Conservation (phyloP, 2,888 invertebrate species). For the Perizoma flavofasciatum region DNA sequence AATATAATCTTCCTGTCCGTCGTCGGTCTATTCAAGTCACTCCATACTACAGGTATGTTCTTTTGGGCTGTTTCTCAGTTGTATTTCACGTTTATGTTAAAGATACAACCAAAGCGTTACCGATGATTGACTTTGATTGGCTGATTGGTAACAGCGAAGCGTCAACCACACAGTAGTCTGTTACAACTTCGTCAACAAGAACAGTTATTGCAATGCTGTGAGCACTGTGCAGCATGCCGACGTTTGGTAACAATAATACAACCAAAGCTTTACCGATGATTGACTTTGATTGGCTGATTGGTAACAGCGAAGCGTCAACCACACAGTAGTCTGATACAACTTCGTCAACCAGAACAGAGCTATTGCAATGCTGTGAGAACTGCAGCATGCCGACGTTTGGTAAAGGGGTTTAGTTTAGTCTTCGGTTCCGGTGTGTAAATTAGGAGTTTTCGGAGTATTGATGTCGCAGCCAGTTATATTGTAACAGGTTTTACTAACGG, state of each 20-base stretch:
- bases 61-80: constrained; percentile 42
- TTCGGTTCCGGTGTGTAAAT: constrained; percentile 47
- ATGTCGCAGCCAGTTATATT: constrained; percentile 22
- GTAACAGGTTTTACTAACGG: background rate
- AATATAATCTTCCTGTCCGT: constrained; percentile 16
- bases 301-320: constrained; percentile 73
- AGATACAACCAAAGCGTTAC: constrained; percentile 82
- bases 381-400: constrained; percentile 54
- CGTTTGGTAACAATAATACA: too few species aligned
- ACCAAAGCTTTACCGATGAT: constrained; percentile 83
- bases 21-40: constrained; percentile 17
- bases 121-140: constrained; percentile 84
- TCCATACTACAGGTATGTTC: constrained; percentile 23
- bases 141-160: constrained; percentile 79
- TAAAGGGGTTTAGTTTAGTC: constrained; percentile 53
- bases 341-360: constrained; percentile 58
- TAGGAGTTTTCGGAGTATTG: constrained; percentile 22
- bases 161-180: constrained; percentile 69
- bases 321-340: constrained; percentile 69
- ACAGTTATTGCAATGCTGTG: constrained; percentile 49
- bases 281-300: constrained; percentile 84
- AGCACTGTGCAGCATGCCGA: constrained; percentile 44
- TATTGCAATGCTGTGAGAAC: constrained; percentile 46
- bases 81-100: constrained; percentile 76
- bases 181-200: constrained; percentile 65